Percentiles rank a stretch among this genome's conserved stretches.
Evolutionary conservation across 2,888 invertebrate genomes (phyloP).

Genomic region (Sminthurides aquaticus): DNA sequence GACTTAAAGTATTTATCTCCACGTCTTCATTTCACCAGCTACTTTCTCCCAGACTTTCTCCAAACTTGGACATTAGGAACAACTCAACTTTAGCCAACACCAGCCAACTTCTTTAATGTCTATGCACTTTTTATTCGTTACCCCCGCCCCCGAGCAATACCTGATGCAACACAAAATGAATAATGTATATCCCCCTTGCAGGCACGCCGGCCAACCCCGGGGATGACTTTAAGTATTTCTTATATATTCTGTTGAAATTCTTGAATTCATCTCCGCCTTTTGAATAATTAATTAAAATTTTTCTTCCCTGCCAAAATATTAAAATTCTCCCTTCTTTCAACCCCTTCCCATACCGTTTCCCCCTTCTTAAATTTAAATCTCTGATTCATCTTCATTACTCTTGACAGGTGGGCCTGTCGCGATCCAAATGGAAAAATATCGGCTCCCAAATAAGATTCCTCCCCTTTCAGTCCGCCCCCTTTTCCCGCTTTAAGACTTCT

Average conservation of each 20-base stretch:
- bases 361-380: not conserved
- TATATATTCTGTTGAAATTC: too few relatives aligned
- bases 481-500: not conserved
- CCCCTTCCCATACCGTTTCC: not conserved
- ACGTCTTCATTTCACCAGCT: too few relatives aligned
- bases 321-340: too few relatives aligned
- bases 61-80: too few relatives aligned
- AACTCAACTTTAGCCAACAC: too few relatives aligned
- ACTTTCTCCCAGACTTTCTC: too few relatives aligned
- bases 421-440: constrained; percentile 17
- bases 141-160: not conserved
- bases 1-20: too few relatives aligned
- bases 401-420: constrained; percentile 19
- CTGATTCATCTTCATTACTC: constrained; percentile 21
- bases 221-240: too few relatives aligned
- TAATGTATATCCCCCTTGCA: too few relatives aligned
- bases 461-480: not conserved
- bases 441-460: not conserved
- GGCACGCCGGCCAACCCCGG: too few relatives aligned
- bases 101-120: too few relatives aligned
- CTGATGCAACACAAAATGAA: not conserved
- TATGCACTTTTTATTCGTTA: too few relatives aligned
- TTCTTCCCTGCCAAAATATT: not conserved
- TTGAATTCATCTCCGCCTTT: not conserved
- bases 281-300: not conserved